Percentiles rank a stretch among this genome's conserved stretches.
phyloP scores from a whole-genome alignment of 2,888 invertebrate species.

The Trachelus iudaicus region DNA sequence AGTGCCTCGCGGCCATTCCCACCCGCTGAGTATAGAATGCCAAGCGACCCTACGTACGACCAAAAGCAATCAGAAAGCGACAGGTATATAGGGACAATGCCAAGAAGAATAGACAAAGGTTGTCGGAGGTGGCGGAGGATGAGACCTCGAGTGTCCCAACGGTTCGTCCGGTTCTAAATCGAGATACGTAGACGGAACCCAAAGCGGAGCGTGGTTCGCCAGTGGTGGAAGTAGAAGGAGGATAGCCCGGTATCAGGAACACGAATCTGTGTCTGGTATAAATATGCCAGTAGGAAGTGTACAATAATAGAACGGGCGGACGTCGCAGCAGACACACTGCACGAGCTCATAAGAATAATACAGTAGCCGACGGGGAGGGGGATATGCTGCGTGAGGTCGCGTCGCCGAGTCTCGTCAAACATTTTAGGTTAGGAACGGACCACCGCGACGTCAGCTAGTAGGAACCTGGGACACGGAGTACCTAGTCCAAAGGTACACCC shows the following conservation, averaged over 20 bases:
- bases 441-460: background rate
- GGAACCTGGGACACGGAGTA: background rate
- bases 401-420: background rate
- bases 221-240: constrained; percentile 21
- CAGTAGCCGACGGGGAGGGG: constrained; percentile 15
- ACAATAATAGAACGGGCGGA: constrained; percentile 51
- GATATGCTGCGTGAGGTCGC: constrained; percentile 18
- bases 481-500: background rate
- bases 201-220: constrained; percentile 14
- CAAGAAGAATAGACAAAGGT: background rate
- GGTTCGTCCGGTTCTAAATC: constrained; percentile 22
- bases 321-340: constrained; percentile 18
- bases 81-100: background rate
- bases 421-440: background rate
- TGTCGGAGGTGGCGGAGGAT: background rate
- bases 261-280: constrained; percentile 42
- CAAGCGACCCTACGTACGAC: background rate
- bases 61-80: background rate
- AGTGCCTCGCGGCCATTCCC: background rate
- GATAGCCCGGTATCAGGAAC: constrained; percentile 29
- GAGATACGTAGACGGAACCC: constrained; percentile 25
- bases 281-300: constrained; percentile 57
- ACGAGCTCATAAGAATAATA: constrained; percentile 20
- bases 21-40: background rate
- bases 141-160: background rate